Evolutionary conservation across 2,888 invertebrate genomes (phyloP), one percentile per base, ranked within the genome.

Genomic region (Acholoe squamosa): DNA sequence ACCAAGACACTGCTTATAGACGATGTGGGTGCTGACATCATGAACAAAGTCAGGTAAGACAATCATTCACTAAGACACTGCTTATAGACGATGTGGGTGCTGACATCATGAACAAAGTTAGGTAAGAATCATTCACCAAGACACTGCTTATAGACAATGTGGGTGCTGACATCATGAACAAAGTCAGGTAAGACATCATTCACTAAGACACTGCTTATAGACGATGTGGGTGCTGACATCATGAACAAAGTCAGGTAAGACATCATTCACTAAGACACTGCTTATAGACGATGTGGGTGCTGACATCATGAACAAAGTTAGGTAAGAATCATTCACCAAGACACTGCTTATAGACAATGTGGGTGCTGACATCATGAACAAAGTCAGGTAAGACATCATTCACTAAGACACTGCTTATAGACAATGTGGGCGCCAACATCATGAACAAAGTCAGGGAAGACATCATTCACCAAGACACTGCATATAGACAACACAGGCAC

Each of bases 401-500:
- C 54, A 54, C 54, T 14, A 10, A 14, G 12, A 54, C 10, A 10
- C 19, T 10, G 10, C 54, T 54, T 19, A 54, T 14, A 54, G 19
- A 14, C 54, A 54, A 54, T 54, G 12, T 54, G 10, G 10, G 19
- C 54, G 10, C 54, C 54, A 19, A 14, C 10, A 54, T 54, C 54
- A 54, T 54, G 54, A 54, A 54, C 54, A 54, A 54, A 54, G 54
- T 54, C 54, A 54, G 54, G 54, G 10, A 10, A 54, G 54, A 14
- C 54, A n/a, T n/a, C n/a, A n/a, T 97, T 97, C 95, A 96, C 98
- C 34, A 97, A 97, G 91, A 97, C 96, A 91, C 97, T 97, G 94
- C 96, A 98, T 84, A 96, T 97, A 76, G 97, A 97, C 94, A 97
- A 97, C 95, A 97, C 98, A 91, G 97, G 97, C 89, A 97, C 97